Percentiles rank a stretch among this genome's conserved stretches.
Evolutionary conservation across 2,888 invertebrate species (phyloP).

Genomic region (Tyria jacobaeae): DNA sequence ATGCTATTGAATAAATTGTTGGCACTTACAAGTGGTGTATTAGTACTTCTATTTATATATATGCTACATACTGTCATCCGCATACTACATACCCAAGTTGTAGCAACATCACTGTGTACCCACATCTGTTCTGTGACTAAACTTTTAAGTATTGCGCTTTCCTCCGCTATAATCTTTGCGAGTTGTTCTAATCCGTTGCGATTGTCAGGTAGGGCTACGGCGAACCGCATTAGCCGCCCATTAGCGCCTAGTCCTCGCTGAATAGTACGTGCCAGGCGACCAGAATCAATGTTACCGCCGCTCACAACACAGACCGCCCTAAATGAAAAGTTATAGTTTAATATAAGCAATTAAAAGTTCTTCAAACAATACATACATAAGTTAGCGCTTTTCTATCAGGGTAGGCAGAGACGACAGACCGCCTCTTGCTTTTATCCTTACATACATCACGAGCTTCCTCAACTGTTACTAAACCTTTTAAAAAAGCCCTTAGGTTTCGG

Average conservation of each 20-base stretch:
- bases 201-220: slow-evolving; percentile 90
- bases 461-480: no score
- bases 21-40: no score
- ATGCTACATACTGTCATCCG: no score
- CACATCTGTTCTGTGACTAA: slow-evolving; percentile 80
- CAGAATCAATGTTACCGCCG: slow-evolving; percentile 93
- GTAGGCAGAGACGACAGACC: no score
- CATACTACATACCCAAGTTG: slow-evolving; percentile 77
- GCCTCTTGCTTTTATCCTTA: no score
- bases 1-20: no score
- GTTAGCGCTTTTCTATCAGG: no score
- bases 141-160: slow-evolving; percentile 75
- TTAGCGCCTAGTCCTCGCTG: slow-evolving; percentile 93
- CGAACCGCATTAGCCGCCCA: slow-evolving; percentile 89
- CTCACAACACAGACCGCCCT: slow-evolving; percentile 92
- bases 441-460: no score
- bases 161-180: slow-evolving; percentile 68
- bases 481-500: no score
- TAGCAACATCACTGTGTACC: slow-evolving; percentile 74
- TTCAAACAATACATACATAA: no score
- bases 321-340: background rate
- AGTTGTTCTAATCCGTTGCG: slow-evolving; percentile 91
- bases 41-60: no score
- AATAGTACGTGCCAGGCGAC: slow-evolving; percentile 91
- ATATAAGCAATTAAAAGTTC: background rate